Evolutionary conservation across 1,140 invertebrate genomes (phyloP), one percentile per base, ranked within the genome.

Genomic region (Gryon sp.): DNA sequence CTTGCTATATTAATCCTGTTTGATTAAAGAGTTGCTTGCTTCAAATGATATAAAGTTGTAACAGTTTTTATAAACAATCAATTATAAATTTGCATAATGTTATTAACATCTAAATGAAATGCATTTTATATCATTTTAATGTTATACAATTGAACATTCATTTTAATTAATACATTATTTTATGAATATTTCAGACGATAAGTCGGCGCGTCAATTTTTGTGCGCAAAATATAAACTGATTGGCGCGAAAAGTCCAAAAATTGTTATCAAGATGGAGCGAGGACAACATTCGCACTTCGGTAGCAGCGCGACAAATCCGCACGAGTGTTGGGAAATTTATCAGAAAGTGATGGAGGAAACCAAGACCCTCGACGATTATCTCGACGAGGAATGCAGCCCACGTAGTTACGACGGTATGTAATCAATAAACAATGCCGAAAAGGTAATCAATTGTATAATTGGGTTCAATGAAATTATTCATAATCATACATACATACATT

Each of bases 311-410:
- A 72, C 84, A n/a, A 88, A 90, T 80, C 82, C 89, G 26, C 82
- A 88, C 14, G 90, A 90, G 26, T 90, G 90, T 66, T 90, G 89
- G 89, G 89, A 90, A 16, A 88, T 90, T 59, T 90, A 89, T 80
- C 82, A 88, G 22, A 88, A 88, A 78, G 85, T 89, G 57, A 86
- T 88, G 72, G 87, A 89, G 34, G 88, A 90, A 80, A 89, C 89
- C 5, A 90, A 90, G 60, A 82, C 85, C 30, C 66, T 90, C 15
- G 90, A 90, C 55, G 87, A 90, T 82, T 89, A 87, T 79, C 80
- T 90, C 1, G 88, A 90, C 15, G 90, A 90, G 60, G 89, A 90
- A 80, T 88, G 83, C 15, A 84, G 82, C 68, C 85, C 86, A 41
- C 76, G 84, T 14, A 89, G 81, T 78, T 88, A 85, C 26, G 87